These are phyloP conservation scores for Dolichotis patagonum DNA, from an alignment of 2,113 vertebrate genomes.

Conservation along the genomic window DNA sequence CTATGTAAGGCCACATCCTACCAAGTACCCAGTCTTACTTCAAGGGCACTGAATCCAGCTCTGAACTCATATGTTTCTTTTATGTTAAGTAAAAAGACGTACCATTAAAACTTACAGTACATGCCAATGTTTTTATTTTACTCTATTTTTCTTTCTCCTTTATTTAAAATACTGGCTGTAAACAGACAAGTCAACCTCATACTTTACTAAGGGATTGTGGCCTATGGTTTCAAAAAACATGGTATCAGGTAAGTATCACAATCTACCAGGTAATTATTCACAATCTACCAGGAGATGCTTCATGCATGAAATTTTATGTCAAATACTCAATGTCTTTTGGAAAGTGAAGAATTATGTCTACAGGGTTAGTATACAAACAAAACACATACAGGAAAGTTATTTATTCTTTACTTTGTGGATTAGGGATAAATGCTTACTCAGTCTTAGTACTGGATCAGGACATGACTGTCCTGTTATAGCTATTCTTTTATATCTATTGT, in stretches of 20 bases:
- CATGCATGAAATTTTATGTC: constrained; percentile 27
- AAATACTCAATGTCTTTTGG: constrained; percentile 19
- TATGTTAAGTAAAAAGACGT: constrained; percentile 49
- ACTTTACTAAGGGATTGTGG: neutral
- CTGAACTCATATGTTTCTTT: constrained; percentile 1
- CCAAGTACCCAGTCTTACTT: neutral
- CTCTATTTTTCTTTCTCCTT: neutral
- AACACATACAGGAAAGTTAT: neutral
- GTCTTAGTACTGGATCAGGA: neutral
- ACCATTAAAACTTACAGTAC: constrained; percentile 42
- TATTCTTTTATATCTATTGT: neutral
- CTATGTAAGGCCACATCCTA: constrained; percentile 8
- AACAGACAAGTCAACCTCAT: constrained; percentile 6
- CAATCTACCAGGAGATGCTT: neutral
- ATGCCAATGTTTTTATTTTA: neutral
- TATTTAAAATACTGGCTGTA: neutral
- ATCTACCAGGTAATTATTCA: no score
- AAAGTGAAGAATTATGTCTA: neutral
- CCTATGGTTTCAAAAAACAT: neutral
- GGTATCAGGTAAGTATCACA: neutral
- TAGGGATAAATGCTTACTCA: constrained; percentile 13
- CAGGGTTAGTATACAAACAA: constrained; percentile 27
- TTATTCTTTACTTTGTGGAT: constrained; percentile 25
- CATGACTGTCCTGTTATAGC: neutral
- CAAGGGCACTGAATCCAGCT: neutral